phyloP scores from a whole-genome alignment of 2,888 invertebrate species.

The Morpho achilles region DNA sequence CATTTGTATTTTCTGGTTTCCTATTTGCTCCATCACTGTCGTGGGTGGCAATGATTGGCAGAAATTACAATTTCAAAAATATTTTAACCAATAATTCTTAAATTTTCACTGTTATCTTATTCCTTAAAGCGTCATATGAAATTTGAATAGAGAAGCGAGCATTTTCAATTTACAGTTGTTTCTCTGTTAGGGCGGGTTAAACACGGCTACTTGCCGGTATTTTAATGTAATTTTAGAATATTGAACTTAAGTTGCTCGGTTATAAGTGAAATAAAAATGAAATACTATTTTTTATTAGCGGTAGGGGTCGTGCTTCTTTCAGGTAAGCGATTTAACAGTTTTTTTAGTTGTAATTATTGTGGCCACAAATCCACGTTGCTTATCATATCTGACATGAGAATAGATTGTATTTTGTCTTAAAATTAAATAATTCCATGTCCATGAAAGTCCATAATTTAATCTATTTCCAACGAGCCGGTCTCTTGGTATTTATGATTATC shows the following conservation, averaged over 20 bases:
- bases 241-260: neutral
- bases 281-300: conserved; percentile 55
- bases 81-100: conserved; percentile 23
- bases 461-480: no score
- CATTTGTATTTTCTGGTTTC: conserved; percentile 55
- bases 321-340: conserved; percentile 44
- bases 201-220: conserved; percentile 21
- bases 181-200: neutral
- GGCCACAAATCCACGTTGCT: conserved; percentile 2
- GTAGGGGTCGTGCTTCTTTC: conserved; percentile 58
- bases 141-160: conserved; percentile 12
- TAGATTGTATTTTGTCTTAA: no score
- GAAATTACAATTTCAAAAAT: neutral
- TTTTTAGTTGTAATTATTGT: neutral
- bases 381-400: neutral
- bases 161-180: neutral
- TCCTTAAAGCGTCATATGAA: neutral
- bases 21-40: conserved; percentile 50
- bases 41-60: conserved; percentile 50
- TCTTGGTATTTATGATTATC: no score
- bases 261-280: conserved; percentile 41
- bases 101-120: neutral
- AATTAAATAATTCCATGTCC: no score
- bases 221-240: conserved; percentile 7
- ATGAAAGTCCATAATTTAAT: no score